Evolutionary conservation across 1,140 invertebrate species (phyloP), one percentile per base, ranked within the genome.

Genomic region (Papilio machaon): DNA sequence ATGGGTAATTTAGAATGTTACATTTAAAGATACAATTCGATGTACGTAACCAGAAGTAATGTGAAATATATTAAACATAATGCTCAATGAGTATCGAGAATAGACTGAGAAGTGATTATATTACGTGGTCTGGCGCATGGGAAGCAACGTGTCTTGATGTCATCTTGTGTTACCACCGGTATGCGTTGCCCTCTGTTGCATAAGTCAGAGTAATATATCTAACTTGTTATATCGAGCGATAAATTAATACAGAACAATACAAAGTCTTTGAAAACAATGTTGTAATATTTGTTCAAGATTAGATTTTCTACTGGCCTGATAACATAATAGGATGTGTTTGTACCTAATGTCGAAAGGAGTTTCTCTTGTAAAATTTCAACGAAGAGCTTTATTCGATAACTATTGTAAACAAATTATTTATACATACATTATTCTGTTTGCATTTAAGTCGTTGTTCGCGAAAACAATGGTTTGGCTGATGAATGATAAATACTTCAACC

Each of bases 81-180:
- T 77, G 75, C 75, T 30, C 75, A 9, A 43, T 77, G 49, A 35
- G 58, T 77, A 77, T 77, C 30, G 23, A 52, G 47, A 77, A 77
- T 58, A 64, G 54, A 19, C 49, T 60, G 58, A 78, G 58, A 64
- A 60, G 76, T 64, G 49, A 54, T 77, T 43, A 54, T 78, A 43
- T 64, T 76, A 78, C 52, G 17, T 15, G 54, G 76, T 43, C n/a
- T 49, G 23, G 76, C 76, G 54, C 76, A 60, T 78, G 76, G 23
- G 15, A 17, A 19, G 30, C 76, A 78, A 78, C 76, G 76, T 64
- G 60, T 64, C 10, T 19, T 77, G 75, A 58, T 30, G 23, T 6
- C 38, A 43, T 77, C n/a, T 58, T 46, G 49, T 77, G 54, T 64
- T 78, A 43, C 19, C 38, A 64, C 38, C 73, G 23, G 60, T 30